Base-by-base conservation (phyloP, 2,888 invertebrate species). In the Hedya salicella region DNA sequence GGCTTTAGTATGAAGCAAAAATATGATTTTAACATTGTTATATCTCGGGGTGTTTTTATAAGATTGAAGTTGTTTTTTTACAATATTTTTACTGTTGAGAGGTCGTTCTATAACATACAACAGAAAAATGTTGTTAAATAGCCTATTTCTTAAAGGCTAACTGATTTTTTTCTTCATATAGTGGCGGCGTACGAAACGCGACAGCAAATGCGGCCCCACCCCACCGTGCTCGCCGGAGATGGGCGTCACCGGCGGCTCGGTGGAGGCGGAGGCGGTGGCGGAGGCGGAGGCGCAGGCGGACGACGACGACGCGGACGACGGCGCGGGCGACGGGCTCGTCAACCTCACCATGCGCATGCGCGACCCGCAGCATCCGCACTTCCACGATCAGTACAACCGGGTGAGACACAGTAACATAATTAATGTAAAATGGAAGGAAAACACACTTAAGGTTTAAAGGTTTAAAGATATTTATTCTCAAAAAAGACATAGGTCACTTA, bases 331-430 rank as follows among this genome's bases (percentile, higher is more conserved):
- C 69, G 95, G 96, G 75, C 92, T 97, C 52, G 97, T 97, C 9
- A 94, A 94, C 72, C 95, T 94, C 82, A 96, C 93, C 79, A 95
- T 94, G 73, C 94, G 95, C 65, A 87, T 96, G 16, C 93, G 96
- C 1, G 95, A 95, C 82, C 94, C 94, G 11, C 86, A 88, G 13
- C 94, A 95, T 61, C 95, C 96, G 30, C 93, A 94, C 75, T 96
- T 95, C 79, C 82, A 87, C 14, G 93, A 93, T 2, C 93, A 94
- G 60, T 95, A 95, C 77, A 93, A 95, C 71, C 93, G 94, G 79
- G 93, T 91, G 63, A 14, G 57, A 16, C 3, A 25, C 25, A 25
- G 25, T 25, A 4, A 25, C 3, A 25, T 25, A 25, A 25, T 25
- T 25, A 25, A 25, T 25, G 6, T 25, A 25, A 25, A 3, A 25